Percentiles rank a stretch among this genome's conserved stretches.
Evolutionary conservation across 2,888 invertebrate genomes (phyloP).

Genomic region (Vannuccia rotundouncinata): DNA sequence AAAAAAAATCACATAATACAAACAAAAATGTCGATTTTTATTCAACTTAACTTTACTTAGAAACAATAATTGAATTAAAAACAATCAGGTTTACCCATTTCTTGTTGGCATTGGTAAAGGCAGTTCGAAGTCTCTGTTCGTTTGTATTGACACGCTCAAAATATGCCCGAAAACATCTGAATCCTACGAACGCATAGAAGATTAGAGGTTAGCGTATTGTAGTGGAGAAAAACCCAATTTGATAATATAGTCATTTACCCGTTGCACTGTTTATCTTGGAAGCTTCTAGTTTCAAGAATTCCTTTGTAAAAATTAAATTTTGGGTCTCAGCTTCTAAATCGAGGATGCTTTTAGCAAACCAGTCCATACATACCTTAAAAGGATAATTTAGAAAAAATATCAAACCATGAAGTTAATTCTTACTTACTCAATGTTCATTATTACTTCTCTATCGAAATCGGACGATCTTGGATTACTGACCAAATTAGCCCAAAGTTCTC

Average conservation of each 20-base stretch:
- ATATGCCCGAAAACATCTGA: neutral
- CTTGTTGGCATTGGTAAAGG: neutral
- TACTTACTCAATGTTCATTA: neutral
- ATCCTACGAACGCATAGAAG: neutral
- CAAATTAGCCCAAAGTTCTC: conserved; percentile 58
- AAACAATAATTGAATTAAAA: too few species aligned
- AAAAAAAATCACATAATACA: too few species aligned
- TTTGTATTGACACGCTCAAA: neutral
- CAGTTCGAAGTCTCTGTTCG: neutral
- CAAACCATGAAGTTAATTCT: neutral
- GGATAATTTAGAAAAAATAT: neutral
- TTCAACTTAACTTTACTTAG: too few species aligned
- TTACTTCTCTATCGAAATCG: conserved; percentile 42
- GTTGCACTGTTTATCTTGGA: conserved; percentile 48
- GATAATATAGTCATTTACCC: neutral
- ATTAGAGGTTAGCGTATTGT: too few species aligned
- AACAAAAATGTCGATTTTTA: too few species aligned
- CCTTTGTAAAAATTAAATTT: conserved; percentile 57
- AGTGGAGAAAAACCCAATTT: neutral
- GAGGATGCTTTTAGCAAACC: neutral
- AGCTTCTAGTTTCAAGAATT: conserved; percentile 57
- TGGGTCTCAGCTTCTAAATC: conserved; percentile 58
- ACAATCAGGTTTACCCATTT: neutral
- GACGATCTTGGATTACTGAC: conserved; percentile 56
- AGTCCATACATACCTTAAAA: neutral